These are phyloP conservation scores for Masticophis lateralis DNA, from an alignment of 2,797 vertebrate species.

Conservation along the genomic window DNA sequence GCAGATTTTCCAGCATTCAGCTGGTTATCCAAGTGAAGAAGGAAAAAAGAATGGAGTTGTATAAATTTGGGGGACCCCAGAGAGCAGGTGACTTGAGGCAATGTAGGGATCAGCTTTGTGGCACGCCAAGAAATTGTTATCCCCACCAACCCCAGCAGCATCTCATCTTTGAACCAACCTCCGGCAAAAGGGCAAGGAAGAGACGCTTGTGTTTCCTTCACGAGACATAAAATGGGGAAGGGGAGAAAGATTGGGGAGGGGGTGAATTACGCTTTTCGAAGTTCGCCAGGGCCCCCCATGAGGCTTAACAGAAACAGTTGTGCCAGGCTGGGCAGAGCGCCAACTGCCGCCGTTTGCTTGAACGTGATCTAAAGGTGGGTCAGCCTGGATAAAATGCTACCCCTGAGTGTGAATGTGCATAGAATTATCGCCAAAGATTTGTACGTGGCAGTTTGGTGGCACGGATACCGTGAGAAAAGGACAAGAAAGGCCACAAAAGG, in stretches of 20 bases:
- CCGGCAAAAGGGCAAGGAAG: background rate
- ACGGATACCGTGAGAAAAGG: background rate
- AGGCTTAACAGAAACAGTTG: conserved; percentile 32
- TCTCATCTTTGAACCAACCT: background rate
- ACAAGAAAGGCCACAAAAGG: background rate
- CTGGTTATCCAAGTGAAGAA: background rate
- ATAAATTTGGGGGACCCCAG: background rate
- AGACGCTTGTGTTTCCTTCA: no score
- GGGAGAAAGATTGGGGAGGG: background rate
- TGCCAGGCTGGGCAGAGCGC: conserved; percentile 23
- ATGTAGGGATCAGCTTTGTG: background rate
- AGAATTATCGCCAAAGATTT: background rate
- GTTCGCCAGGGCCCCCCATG: conserved; percentile 44
- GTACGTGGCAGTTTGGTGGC: background rate
- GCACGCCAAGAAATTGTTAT: background rate
- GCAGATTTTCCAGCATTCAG: background rate
- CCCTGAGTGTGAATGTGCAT: rapidly evolving
- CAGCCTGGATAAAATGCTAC: background rate
- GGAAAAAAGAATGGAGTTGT: background rate
- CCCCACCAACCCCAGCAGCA: background rate
- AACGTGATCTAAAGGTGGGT: background rate
- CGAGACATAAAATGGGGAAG: background rate
- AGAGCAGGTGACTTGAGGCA: background rate
- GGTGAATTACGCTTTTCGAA: conserved; percentile 31
- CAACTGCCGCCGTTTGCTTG: conserved; percentile 36